Percentiles rank a stretch among this genome's conserved stretches.
Evolutionary conservation across 1,140 invertebrate species (phyloP).

Genomic region (Lordiphosa collinella): DNA sequence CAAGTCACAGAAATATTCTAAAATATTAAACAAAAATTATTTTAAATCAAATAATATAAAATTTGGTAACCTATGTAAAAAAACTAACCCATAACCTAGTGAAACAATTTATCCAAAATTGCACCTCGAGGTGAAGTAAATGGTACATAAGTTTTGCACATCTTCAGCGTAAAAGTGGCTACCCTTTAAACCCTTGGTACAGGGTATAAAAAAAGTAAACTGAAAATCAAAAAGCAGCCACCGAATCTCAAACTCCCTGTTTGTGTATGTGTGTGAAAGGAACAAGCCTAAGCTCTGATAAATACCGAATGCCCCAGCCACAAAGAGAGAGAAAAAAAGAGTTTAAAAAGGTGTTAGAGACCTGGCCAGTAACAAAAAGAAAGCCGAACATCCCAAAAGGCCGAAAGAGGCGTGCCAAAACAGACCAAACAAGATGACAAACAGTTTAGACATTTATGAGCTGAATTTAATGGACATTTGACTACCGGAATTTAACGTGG

Average conservation of each 20-base stretch:
- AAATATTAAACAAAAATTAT: too few species aligned
- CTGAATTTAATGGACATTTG: constrained; percentile 78
- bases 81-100: too few species aligned
- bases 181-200: too few species aligned
- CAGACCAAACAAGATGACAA: constrained; percentile 59
- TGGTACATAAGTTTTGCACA: too few species aligned
- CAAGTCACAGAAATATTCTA: too few species aligned
- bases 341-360: neutral
- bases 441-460: constrained; percentile 78
- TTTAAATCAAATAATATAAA: too few species aligned
- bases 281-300: constrained; percentile 64
- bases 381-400: constrained; percentile 34
- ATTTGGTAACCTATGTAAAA: too few species aligned
- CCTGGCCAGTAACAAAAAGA: constrained; percentile 32
- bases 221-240: constrained; percentile 45
- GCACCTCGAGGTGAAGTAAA: too few species aligned
- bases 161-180: too few species aligned
- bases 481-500: constrained; percentile 77
- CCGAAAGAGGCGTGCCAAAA: constrained; percentile 28
- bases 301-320: constrained; percentile 40
- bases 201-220: constrained; percentile 41
- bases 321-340: constrained; percentile 1
- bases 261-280: constrained; percentile 17
- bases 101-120: too few species aligned
- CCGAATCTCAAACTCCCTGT: neutral